Conservation (phyloP, 2,797 vertebrate species). For the Myotis daubentonii region DNA sequence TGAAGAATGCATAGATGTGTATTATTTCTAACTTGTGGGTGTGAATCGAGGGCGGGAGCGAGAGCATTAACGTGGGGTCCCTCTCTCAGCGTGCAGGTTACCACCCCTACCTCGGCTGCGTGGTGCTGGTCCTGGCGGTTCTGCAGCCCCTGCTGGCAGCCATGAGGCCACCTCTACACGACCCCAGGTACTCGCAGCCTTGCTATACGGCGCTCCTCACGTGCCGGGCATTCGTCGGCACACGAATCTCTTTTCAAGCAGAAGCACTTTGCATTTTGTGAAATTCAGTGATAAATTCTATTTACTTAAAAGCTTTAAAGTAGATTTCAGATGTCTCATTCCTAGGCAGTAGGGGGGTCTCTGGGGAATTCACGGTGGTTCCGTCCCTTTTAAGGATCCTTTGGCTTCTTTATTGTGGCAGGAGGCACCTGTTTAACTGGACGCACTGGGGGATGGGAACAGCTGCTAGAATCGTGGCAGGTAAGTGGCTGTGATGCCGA, state of each 20-base stretch:
- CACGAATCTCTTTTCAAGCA: neutral
- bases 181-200: conserved; percentile 85
- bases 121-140: conserved; percentile 86
- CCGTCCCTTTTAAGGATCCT: conserved; percentile 6
- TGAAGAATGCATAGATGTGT: neutral
- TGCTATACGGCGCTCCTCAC: fast-evolving
- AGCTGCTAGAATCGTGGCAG: conserved; percentile 89
- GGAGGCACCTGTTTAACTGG: conserved; percentile 92
- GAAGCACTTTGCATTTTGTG: neutral
- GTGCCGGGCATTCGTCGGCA: neutral
- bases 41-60: neutral
- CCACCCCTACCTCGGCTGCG: conserved; percentile 91
- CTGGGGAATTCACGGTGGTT: conserved; percentile 11
- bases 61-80: neutral
- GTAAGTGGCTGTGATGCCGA: conserved; percentile 83
- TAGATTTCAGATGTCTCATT: conserved; percentile 2
- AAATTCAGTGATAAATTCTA: neutral
- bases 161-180: conserved; percentile 87
- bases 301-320: conserved; percentile 38
- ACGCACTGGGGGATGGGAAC: conserved; percentile 90
- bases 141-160: conserved; percentile 90
- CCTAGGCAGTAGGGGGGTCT: neutral
- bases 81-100: conserved; percentile 88
- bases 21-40: neutral
- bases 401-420: conserved; percentile 77